These are phyloP conservation scores for Rhagoletis pomonella DNA, from an alignment of 1,140 invertebrate genomes.

Conservation along the genomic window DNA sequence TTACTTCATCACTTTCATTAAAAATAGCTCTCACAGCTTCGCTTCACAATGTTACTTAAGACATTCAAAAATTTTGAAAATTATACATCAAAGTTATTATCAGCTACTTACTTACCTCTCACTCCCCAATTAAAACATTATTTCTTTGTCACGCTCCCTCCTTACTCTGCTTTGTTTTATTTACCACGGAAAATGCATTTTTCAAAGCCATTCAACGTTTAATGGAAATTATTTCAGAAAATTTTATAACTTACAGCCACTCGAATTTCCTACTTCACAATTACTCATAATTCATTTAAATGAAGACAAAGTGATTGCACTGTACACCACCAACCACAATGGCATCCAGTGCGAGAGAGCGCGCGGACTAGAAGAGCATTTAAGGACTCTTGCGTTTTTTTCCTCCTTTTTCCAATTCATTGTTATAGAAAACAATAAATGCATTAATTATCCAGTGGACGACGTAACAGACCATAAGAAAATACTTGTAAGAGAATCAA, in stretches of 20 bases:
- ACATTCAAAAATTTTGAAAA: no score
- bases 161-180: background rate
- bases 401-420: background rate
- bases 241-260: constrained; percentile 26
- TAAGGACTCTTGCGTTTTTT: background rate
- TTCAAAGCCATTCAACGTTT: background rate
- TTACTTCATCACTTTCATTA: no score
- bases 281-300: constrained; percentile 44
- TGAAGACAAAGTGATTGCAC: background rate
- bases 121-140: background rate
- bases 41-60: no score
- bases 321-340: background rate
- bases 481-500: constrained; percentile 8
- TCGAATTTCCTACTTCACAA: background rate
- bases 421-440: constrained; percentile 51
- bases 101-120: background rate
- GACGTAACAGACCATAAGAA: constrained; percentile 42
- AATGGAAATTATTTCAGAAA: background rate
- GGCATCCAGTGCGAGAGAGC: no score
- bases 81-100: no score
- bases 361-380: background rate
- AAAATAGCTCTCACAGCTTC: no score
- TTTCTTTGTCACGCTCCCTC: background rate
- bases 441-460: constrained; percentile 47
- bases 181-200: background rate